Base-by-base conservation (phyloP, 2,113 vertebrate genomes). In the Pipra filicauda region DNA sequence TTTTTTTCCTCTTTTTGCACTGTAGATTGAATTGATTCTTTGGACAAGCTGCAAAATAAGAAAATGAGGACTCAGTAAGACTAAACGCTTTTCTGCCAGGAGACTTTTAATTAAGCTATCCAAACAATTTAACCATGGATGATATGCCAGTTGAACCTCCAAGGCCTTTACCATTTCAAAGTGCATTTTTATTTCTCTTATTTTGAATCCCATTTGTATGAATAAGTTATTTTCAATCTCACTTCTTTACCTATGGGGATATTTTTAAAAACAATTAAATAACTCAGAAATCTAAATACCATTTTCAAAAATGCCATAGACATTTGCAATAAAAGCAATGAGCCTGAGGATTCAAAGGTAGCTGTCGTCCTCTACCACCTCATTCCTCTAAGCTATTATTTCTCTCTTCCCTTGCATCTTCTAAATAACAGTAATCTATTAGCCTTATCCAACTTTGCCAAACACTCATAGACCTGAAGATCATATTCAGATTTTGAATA, bases 21-120 rank as follows among this genome's bases (percentile, higher is more conserved):
- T 99, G 98, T 99, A 99, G 96, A 99, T 99, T 91, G 99, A 99
- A 97, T 99, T 99, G 95, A 99, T 99, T 98, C 99, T 99, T 97
- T 99, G 99, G 85, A 99, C 99, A 97, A 99, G 98, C 99, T 99
- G 97, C 65, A 96, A 93, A 96, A 96, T 35, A 89, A 43, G 31
- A 78, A 79, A 88, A 85, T 57, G 18, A 66, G 24, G 6, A 64
- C 58, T 61, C 23, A 61, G 31, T 41, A 88, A 88, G 33, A 54
- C 8, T 37, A 89, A 92, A 79, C 12, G 54, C 27, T 75, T 77
- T 62, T 67, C 64, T 94, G 5, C 13, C 43, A 67, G 26, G 7
- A 83, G 18, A 59, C 54, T 46, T 74, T 21, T 19, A 79, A 65
- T 58, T 62, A 70, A 58, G 15, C 37, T 52, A 41, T 71, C 41